Conservation (phyloP, 2,888 invertebrate genomes). For the Ophion obscuratus region DNA sequence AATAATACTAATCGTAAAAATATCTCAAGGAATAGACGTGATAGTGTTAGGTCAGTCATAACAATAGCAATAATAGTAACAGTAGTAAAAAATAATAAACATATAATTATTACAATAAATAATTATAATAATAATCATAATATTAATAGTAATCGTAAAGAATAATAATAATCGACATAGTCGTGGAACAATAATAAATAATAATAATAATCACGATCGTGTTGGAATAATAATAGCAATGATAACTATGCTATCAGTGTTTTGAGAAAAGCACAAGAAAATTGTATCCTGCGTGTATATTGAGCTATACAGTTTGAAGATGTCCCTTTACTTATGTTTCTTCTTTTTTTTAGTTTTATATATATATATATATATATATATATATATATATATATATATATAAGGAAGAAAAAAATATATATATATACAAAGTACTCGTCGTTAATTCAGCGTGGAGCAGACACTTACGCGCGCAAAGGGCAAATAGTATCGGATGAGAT, state of each 20-base stretch:
- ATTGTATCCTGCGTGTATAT: background rate
- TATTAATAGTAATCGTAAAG: too few relatives aligned
- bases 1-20: too few relatives aligned
- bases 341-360: background rate
- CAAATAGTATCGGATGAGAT: slow-evolving; percentile 85
- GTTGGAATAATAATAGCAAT: background rate
- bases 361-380: background rate
- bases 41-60: too few relatives aligned
- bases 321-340: slow-evolving; percentile 10
- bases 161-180: too few relatives aligned
- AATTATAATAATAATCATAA: too few relatives aligned
- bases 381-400: background rate
- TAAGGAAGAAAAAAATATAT: too few relatives aligned
- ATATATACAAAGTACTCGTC: slow-evolving; percentile 67
- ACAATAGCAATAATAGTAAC: background rate
- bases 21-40: too few relatives aligned
- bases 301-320: slow-evolving; percentile 1
- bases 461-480: slow-evolving; percentile 81
- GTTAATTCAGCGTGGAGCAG: slow-evolving; percentile 79
- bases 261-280: background rate
- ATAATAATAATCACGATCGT: too few relatives aligned
- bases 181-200: too few relatives aligned
- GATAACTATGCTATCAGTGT: background rate
- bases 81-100: background rate
- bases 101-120: background rate